A percentile compares a stretch with the other conserved stretches of the same genome.
Conservation (phyloP, 2,113 vertebrate species). For the Catharus fuscescens region DNA sequence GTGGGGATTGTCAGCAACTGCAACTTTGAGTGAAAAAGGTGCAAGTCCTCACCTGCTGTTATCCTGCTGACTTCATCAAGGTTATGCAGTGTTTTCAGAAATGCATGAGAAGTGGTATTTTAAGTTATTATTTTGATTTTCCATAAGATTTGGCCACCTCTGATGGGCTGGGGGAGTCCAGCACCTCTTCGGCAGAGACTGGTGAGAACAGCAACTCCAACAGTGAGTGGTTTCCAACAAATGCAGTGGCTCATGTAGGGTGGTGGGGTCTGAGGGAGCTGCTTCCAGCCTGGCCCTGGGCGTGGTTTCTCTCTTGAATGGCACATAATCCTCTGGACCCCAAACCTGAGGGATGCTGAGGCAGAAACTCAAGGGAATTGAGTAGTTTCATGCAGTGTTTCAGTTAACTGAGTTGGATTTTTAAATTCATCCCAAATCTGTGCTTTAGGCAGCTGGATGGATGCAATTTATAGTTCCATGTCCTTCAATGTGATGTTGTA, state of each 20-base stretch:
- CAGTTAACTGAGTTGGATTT: background rate
- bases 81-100: background rate
- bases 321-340: background rate
- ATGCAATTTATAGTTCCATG: constrained; percentile 3
- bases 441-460: constrained; percentile 23
- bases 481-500: background rate
- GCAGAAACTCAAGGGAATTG: background rate
- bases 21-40: background rate
- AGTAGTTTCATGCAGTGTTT: background rate
- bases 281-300: background rate
- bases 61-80: background rate
- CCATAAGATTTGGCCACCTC: background rate
- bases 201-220: constrained; percentile 20
- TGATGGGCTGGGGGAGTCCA: constrained; percentile 24
- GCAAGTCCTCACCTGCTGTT: background rate
- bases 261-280: background rate
- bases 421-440: background rate
- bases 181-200: background rate
- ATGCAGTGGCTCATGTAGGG: background rate
- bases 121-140: background rate
- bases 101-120: background rate
- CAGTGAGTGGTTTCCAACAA: constrained; percentile 51
- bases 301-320: background rate
- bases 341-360: background rate
- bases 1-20: background rate